A percentile compares a stretch with the other conserved stretches of the same genome.
Evolutionary conservation across 2,797 vertebrate genomes (phyloP).

Genomic region (Morus bassanus): DNA sequence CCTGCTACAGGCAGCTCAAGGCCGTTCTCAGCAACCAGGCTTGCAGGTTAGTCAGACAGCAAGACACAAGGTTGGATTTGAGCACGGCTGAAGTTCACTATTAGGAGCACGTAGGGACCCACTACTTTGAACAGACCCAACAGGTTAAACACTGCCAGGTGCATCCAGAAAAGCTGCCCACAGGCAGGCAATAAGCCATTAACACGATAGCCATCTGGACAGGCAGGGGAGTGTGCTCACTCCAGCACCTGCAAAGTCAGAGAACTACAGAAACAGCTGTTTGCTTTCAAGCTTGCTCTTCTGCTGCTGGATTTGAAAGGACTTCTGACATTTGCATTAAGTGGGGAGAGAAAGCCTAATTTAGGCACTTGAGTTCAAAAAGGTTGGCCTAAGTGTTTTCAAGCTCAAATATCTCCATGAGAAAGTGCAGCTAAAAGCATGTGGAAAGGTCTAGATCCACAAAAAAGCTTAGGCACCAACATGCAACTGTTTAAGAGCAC

Average conservation of each 20-base stretch:
- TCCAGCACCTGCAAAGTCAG: not conserved
- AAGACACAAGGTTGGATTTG: not conserved
- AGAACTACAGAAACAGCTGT: not conserved
- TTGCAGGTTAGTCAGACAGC: not conserved
- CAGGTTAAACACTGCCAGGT: not conserved
- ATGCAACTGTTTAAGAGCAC: not conserved
- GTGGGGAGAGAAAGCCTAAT: not conserved
- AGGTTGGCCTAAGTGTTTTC: not conserved
- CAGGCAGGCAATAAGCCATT: not conserved
- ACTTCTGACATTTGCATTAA: not conserved
- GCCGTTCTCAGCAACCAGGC: not conserved
- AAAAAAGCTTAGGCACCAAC: not conserved
- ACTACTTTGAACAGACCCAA: not conserved
- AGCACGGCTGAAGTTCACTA: not conserved
- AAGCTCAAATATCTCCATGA: not conserved
- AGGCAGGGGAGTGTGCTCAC: not conserved
- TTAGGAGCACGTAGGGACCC: not conserved
- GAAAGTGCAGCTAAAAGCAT: not conserved
- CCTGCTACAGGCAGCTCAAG: not conserved
- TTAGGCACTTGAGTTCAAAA: not conserved
- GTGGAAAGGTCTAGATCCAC: not conserved
- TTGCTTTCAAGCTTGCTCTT: not conserved
- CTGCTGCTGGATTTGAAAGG: not conserved
- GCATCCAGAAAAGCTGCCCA: not conserved
- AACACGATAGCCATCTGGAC: slow-evolving; percentile 9